Percentiles rank a stretch among this genome's conserved stretches.
phyloP scores from a whole-genome alignment of 2,888 invertebrate genomes.

The Meiosimyza platycephala region DNA sequence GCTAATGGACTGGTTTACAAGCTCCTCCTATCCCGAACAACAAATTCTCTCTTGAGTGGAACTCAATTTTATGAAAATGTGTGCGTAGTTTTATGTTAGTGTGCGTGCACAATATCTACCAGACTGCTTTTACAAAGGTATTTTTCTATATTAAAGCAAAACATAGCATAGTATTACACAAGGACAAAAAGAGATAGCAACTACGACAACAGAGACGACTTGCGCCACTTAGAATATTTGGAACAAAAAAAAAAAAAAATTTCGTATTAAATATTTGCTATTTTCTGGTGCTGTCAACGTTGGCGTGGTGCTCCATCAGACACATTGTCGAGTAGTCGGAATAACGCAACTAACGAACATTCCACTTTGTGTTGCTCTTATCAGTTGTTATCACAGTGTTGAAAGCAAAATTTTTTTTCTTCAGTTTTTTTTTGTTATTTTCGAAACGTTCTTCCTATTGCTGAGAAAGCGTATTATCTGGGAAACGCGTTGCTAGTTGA shows the following conservation, averaged over 20 bases:
- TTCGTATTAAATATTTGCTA: not conserved
- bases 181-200: conserved; percentile 6
- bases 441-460: no score
- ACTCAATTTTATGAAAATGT: not conserved
- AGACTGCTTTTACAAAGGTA: not conserved
- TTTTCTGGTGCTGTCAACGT: conserved; percentile 15
- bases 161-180: not conserved
- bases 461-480: no score
- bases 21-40: not conserved
- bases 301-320: not conserved
- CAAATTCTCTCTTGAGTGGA: not conserved
- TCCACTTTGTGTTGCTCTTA: conserved; percentile 17
- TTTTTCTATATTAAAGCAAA: not conserved
- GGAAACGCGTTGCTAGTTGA: no score
- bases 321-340: not conserved
- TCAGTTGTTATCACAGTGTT: conserved; percentile 29
- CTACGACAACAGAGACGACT: not conserved
- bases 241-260: not conserved
- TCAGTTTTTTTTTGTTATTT: no score
- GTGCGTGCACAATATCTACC: not conserved
- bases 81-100: not conserved
- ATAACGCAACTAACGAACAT: conserved; percentile 20
- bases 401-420: no score
- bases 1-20: not conserved
- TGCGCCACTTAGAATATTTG: conserved; percentile 1